Evolutionary conservation across 2,113 vertebrate genomes (phyloP).

Genomic region (Macrotis lagotis): DNA sequence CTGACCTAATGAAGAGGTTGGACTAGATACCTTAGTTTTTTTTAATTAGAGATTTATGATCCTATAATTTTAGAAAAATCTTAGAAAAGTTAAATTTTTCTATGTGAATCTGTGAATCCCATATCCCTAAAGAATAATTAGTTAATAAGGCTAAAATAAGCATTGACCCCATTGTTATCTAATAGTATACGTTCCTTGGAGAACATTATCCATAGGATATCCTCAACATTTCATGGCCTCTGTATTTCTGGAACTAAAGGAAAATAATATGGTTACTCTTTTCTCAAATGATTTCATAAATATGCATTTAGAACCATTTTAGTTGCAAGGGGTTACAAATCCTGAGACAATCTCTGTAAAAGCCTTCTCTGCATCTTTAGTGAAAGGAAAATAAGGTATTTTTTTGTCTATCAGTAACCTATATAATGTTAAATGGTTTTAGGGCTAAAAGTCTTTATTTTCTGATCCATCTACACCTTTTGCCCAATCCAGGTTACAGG

Average conservation of each 20-base stretch:
- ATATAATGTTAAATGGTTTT: background rate
- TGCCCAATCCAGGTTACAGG: background rate
- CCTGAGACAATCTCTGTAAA: background rate
- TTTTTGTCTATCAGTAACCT: background rate
- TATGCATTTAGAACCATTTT: background rate
- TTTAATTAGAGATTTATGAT: background rate
- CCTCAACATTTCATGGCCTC: too few species aligned
- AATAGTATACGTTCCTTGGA: background rate
- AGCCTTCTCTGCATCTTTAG: background rate
- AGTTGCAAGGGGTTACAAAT: background rate
- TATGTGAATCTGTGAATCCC: background rate
- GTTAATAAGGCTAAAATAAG: background rate
- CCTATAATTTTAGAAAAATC: background rate
- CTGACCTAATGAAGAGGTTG: background rate
- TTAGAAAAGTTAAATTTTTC: background rate
- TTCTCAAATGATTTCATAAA: background rate
- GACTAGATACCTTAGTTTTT: background rate
- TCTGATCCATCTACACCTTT: background rate
- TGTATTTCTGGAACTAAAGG: background rate
- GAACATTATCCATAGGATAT: background rate
- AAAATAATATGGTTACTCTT: background rate
- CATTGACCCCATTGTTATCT: background rate
- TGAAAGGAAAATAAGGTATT: background rate
- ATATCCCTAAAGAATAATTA: background rate
- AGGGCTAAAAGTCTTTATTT: background rate